Base-by-base conservation (phyloP, 2,113 vertebrate genomes). In the Grammomys surdaster region DNA sequence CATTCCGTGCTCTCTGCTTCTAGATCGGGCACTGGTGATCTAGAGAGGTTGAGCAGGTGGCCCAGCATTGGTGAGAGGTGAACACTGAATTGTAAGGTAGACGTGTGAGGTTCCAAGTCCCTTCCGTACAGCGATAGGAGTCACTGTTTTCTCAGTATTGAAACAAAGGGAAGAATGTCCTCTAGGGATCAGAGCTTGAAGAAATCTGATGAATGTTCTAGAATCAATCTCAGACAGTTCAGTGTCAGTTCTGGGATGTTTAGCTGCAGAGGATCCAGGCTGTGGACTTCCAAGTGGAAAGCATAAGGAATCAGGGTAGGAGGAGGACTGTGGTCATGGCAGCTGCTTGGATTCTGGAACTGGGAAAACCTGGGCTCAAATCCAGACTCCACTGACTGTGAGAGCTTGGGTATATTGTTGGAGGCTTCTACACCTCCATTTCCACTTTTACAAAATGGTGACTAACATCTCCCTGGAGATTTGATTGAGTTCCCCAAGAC, bases 351-450 rank as follows among this genome's bases (percentile, higher is more conserved):
- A 67, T 69, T 92, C 80, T n/a, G 36, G 78, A 70, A 19, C 6
- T 58, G n/a, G 54, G 20, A 72, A 46, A 72, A 10, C 26, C 5
- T 65, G 51, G 54, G 8, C 80, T 96, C 70, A 77, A 51, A 77
- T 40, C 11, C 12, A 81, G 11, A 14, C 40, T 43, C 16, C 2
- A 12, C 2, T 16, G 6, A 0, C 0, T n/a, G 70, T 4, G 33
- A 54, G 46, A 36, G 24, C 77, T 19, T 24, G 77, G 43, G 46
- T 76, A 70, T 69, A 28, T 72, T 26, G 43, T 73, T 46, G 40
- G 54, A 90, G 8, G 6, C 54, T 26, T 87, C 78, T 56, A 19
- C 14, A 40, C 72, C 56, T 93, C 72, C 67, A 48, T 88, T 65
- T 51, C 60, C 31, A 20, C 31, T 31, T 69, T 73, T 85, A 82